Base-by-base conservation (phyloP, 2,113 vertebrate genomes). In the Pollachius pollachius region DNA sequence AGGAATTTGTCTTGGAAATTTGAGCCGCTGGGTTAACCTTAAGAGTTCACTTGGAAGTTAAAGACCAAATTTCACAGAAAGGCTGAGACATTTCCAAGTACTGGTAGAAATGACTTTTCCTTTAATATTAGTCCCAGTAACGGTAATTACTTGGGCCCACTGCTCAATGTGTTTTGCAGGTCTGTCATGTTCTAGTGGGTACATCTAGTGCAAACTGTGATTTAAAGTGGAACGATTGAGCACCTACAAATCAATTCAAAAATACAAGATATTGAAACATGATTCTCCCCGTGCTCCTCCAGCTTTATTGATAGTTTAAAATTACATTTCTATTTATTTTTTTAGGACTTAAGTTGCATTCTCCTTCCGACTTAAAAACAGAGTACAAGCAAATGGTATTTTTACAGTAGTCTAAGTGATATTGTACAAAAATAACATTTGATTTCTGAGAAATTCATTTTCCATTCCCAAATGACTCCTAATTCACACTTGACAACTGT, bases 241-340 rank as follows among this genome's bases (percentile, higher is more conserved):
- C 6, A 48, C 7, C 17, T 19, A 12, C 9, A 52, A 52, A 23
- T 52, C 7, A 54, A 17, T 74, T 34, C 18, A 57, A 67, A 21
- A 60, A 70, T 25, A 15, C 21, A 61, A 52, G 57, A 8, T 74
- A 48, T 48, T 48, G 41, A 48, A 48, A 48, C 41, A 48, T 48
- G 41, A 48, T 64, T 58, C 81, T 95, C 95, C 94, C 94, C 94
- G 96, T 98, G 96, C 97, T 97, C 97, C 97, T 98, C 95, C 95
- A 96, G 93, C 95, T 98, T 99, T 98, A 98, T 99, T 98, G 96
- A 97, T 95, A 98, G 96, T 96, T 98, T 98, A 98, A 98, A 98
- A 98, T 97, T 98, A 98, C 95, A 97, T 94, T 95, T 96, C 94
- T 98, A 95, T 97, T 91, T 34, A 5, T 5, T 34, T 34, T 94